Evolutionary conservation across 2,888 invertebrate genomes (phyloP), one percentile per base, ranked within the genome.

Genomic region (Sceliomorpha sp.): DNA sequence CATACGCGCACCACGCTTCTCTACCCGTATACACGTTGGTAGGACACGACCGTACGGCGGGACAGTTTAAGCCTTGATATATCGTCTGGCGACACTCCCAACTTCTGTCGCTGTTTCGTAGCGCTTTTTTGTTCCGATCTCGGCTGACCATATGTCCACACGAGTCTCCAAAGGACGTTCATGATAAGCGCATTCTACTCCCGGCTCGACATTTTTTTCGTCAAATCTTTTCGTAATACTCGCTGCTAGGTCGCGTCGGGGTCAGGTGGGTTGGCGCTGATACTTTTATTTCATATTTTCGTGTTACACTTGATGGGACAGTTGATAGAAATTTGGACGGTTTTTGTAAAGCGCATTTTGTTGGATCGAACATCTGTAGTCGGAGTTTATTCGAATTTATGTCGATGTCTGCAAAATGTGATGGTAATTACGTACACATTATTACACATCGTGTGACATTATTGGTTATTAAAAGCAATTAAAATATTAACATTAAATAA

Each of bases 61-160:
- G 80, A 83, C 81, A 86, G 86, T 88, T 87, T 88, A 88, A 87
- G 88, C 87, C 88, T 86, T 88, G 88, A 88, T 88, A 88, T 88
- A 88, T 88, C 87, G 87, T 83, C 79, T 76, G 77, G 73, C 81
- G 88, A 87, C 88, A 88, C 88, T 87, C 88, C 88, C 88, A 88
- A 88, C 88, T 88, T 88, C 88, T 88, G 88, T 88, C 87, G 82
- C 82, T 82, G 81, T 83, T 87, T 86, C 85, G 82, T 85, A 79
- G 76, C 82, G 77, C 78, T 81, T 81, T 83, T 84, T 80, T 82
- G 81, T 79, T 74, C 72, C 77, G 73, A 71, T 68, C 71, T 59
- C 64, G 69, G 55, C 55, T 69, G 69, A 72, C 72, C 72, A 66
- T 69, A 72, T 72, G 72, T 72, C 72, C 72, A 69, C 26, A 50